phyloP scores from a whole-genome alignment of 2,888 invertebrate species.

The Byasa hedistus region DNA sequence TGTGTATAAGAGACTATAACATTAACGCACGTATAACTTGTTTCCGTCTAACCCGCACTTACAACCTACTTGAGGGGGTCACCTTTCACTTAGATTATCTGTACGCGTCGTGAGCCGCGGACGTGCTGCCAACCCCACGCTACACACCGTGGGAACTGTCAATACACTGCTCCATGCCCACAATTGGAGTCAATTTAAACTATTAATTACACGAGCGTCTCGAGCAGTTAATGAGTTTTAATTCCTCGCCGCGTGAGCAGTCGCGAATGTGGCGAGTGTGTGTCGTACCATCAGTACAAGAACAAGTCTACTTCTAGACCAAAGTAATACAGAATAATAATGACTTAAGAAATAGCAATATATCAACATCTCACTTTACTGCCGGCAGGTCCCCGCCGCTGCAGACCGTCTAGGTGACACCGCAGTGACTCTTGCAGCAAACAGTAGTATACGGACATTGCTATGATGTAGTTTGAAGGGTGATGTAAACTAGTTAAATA shows the following conservation, averaged over 20 bases:
- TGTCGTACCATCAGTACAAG: not conserved
- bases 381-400: too few relatives aligned
- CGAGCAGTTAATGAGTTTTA: slow-evolving; percentile 23
- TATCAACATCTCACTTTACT: too few relatives aligned
- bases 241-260: slow-evolving; percentile 18
- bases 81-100: slow-evolving; percentile 21
- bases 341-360: too few relatives aligned
- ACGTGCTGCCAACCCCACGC: slow-evolving; percentile 20
- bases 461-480: too few relatives aligned
- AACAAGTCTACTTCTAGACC: too few relatives aligned
- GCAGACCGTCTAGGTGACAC: too few relatives aligned
- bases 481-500: too few relatives aligned
- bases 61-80: slow-evolving; percentile 7
- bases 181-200: slow-evolving; percentile 30
- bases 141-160: slow-evolving; percentile 26
- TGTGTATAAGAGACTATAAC: too few relatives aligned
- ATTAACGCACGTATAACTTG: too few relatives aligned
- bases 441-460: too few relatives aligned
- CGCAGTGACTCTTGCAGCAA: too few relatives aligned
- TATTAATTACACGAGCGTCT: slow-evolving; percentile 27
- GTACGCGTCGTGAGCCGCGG: slow-evolving; percentile 10
- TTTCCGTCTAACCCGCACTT: slow-evolving; percentile 6
- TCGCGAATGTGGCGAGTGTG: not conserved
- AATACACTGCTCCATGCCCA: slow-evolving; percentile 9
- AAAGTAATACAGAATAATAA: too few relatives aligned